Evolutionary conservation across 2,113 vertebrate genomes (phyloP).

Genomic region (Alaudala cheleensis): DNA sequence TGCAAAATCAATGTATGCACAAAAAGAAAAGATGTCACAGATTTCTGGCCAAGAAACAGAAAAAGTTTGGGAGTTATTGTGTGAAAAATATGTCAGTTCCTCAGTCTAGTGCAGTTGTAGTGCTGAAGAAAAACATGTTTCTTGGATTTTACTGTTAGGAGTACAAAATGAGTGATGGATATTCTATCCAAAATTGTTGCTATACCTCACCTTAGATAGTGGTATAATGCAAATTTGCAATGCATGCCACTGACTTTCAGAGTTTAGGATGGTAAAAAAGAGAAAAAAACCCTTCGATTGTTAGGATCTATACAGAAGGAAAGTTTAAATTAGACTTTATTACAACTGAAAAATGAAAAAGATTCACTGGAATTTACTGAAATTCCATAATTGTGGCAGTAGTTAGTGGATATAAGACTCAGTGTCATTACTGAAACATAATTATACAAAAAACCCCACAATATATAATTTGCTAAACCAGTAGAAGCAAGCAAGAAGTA

Average conservation of each 20-base stretch:
- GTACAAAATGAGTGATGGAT: slow-evolving; percentile 42
- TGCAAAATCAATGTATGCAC: neutral
- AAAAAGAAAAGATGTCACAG: slow-evolving; percentile 13
- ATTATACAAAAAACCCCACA: neutral
- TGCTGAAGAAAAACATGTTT: slow-evolving; percentile 32
- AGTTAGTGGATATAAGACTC: neutral
- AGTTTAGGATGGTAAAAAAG: neutral
- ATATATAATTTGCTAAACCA: neutral
- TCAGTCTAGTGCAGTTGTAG: neutral
- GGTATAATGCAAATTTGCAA: neutral
- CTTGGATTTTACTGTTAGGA: slow-evolving; percentile 15
- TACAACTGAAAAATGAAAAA: neutral
- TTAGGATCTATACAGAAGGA: neutral
- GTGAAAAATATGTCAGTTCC: slow-evolving; percentile 37
- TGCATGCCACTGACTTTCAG: neutral
- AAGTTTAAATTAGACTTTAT: neutral
- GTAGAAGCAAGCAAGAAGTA: neutral
- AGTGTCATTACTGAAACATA: neutral
- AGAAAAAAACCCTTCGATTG: neutral
- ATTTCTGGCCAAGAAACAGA: slow-evolving; percentile 14
- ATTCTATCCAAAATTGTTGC: neutral
- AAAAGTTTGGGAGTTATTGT: neutral
- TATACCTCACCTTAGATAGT: slow-evolving; percentile 12
- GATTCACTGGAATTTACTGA: neutral
- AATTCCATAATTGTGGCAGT: neutral